phyloP scores from a whole-genome alignment of 1,140 invertebrate genomes.

The Arion vulgaris region DNA sequence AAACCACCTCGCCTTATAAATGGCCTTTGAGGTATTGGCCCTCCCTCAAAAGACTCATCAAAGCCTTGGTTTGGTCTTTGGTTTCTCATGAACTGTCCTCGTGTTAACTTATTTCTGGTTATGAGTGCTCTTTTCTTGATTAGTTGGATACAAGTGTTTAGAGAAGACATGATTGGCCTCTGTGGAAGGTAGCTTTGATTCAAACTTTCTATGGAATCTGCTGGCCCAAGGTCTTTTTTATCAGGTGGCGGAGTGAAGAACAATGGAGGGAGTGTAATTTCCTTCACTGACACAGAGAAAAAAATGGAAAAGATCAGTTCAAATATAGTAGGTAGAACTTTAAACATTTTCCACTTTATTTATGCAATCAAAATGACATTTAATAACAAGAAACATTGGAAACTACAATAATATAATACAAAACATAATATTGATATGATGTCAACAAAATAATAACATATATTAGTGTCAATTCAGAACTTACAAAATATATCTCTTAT shows the following conservation, averaged over 20 bases:
- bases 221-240: conserved; percentile 16
- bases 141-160: conserved; percentile 10
- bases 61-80: not conserved
- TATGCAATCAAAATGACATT: too few species aligned
- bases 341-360: not conserved
- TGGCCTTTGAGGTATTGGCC: not conserved
- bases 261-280: conserved; percentile 23
- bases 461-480: too few species aligned
- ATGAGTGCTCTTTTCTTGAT: conserved; percentile 32
- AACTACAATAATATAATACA: too few species aligned
- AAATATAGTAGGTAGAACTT: not conserved
- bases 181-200: conserved; percentile 25
- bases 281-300: conserved; percentile 26
- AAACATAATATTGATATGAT: not conserved
- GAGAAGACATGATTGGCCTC: not conserved
- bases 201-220: conserved; percentile 32
- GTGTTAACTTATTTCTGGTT: conserved; percentile 7
- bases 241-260: conserved; percentile 34
- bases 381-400: too few species aligned
- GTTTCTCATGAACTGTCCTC: conserved; percentile 11
- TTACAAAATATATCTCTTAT: too few species aligned
- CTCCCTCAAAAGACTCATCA: not conserved
- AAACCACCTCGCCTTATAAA: not conserved
- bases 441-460: too few species aligned
- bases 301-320: not conserved